Base-by-base conservation (phyloP, 2,113 vertebrate species). In the Mionectes macconnelli region DNA sequence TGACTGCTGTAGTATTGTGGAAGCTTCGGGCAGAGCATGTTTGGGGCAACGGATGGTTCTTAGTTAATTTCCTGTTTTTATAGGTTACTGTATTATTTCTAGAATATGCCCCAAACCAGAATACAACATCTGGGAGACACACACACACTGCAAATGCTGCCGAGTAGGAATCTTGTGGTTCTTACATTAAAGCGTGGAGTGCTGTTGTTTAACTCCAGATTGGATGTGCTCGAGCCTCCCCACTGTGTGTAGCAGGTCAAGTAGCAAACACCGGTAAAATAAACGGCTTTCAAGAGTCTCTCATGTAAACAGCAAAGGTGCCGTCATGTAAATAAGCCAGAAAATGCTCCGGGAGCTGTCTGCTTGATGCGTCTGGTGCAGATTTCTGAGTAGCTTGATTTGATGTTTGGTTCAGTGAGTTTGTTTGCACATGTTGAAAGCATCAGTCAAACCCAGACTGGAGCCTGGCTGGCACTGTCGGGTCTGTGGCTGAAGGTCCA, bases 21-120 rank as follows among this genome's bases (percentile, higher is more conserved):
- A 42, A 14, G 23, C 76, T 70, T 50, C 18, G 83, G 60, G 20
- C 35, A 5, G 69, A 60, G 33, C 57, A 24, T 3, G 18, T 52
- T 87, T 0, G 0, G 33, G 37, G 66, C 45, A n/a, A 19, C 27
- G 4, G 60, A 33, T 23, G 11, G 8, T 33, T 82, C 76, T 40
- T 2, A 91, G 49, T 78, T 89, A 5, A 94, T 95, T 94, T 94
- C 89, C 94, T 92, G 86, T 15, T 94, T 74, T 81, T 92, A 31
- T 19, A 53, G 50, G 44, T 95, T 67, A 47, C 73, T 81, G 66
- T 49, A 44, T 85, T 76, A 20, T 89, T 84, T 92, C 89, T 75
- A 89, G 40, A 95, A 30, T 2, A 30, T 69, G 73, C 74, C 81
- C 53, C 28, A 37, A 73, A 82, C 47, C 44, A 74, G 79, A 59